Evolutionary conservation across 2,888 invertebrate species (phyloP).

Genomic region (Fabriciana adippe): DNA sequence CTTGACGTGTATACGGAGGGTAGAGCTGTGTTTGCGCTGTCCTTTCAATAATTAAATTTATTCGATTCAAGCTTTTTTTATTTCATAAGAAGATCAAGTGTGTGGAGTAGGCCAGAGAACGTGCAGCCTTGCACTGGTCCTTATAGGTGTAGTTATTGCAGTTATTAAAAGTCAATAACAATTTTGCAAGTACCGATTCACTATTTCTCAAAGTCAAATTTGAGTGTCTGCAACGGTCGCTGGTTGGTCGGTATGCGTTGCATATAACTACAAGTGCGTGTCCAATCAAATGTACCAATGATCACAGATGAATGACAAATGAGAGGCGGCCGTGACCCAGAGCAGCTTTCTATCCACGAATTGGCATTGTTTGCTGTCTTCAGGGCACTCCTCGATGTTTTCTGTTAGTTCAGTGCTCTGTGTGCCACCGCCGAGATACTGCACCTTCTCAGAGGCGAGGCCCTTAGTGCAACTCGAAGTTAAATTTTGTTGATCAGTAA

Average conservation of each 20-base stretch:
- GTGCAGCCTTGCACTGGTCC: constrained; percentile 19
- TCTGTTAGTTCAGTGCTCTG: constrained; percentile 30
- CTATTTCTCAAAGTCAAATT: constrained; percentile 23
- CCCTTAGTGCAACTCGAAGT: neutral
- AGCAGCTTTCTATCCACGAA: constrained; percentile 37
- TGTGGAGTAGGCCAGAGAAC: constrained; percentile 8
- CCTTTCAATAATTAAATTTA: neutral
- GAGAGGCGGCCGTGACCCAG: constrained; percentile 39
- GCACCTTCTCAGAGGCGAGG: constrained; percentile 3
- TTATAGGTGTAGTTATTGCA: constrained; percentile 2
- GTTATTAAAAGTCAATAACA: constrained; percentile 26
- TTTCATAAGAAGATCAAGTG: neutral
- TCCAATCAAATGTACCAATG: constrained; percentile 30
- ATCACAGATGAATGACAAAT: constrained; percentile 38
- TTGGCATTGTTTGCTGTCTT: constrained; percentile 29
- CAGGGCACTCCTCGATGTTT: constrained; percentile 20
- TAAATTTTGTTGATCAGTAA: too few species aligned
- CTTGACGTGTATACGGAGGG: too few species aligned
- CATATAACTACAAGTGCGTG: constrained; percentile 24
- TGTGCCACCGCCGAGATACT: constrained; percentile 17
- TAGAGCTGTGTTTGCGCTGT: too few species aligned
- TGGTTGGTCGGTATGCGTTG: constrained; percentile 11
- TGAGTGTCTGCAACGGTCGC: constrained; percentile 14
- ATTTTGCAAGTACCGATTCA: constrained; percentile 23
- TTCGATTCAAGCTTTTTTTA: neutral